Percentiles rank a stretch among this genome's conserved stretches.
phyloP scores from a whole-genome alignment of 2,797 vertebrate genomes.

The Mus caroli region DNA sequence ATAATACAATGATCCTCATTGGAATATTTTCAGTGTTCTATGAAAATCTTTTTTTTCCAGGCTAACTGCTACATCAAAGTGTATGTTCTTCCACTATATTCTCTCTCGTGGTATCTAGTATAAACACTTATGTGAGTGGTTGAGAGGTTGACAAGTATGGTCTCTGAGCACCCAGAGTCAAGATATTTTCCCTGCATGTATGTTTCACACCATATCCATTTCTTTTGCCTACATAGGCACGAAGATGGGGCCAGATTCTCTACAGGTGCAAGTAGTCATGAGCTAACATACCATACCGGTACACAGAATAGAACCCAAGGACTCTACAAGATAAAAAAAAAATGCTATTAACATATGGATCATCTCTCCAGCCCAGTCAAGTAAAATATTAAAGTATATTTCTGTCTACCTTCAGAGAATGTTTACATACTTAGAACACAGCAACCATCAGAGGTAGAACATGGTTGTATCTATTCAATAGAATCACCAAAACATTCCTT shows the following conservation, averaged over 20 bases:
- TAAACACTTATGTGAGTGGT: neutral
- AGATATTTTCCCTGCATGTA: neutral
- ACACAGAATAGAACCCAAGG: neutral
- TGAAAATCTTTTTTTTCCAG: neutral
- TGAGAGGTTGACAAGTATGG: neutral
- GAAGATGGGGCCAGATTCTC: no score
- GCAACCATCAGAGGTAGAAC: neutral
- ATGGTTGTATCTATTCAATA: neutral
- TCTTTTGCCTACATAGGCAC: neutral
- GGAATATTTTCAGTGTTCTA: neutral
- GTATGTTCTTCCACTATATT: neutral
- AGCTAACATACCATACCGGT: neutral
- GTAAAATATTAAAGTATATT: neutral
- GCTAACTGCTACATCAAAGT: neutral
- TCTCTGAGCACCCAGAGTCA: conserved; percentile 3
- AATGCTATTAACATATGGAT: neutral
- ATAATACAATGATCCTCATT: neutral
- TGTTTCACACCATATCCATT: neutral
- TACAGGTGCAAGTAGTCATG: neutral
- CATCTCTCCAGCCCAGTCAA: neutral
- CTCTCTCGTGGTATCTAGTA: neutral
- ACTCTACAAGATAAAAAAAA: neutral
- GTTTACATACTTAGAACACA: neutral
- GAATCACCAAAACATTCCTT: neutral
- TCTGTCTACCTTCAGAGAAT: conserved; percentile 1